Percentiles rank a stretch among this genome's conserved stretches.
Evolutionary conservation across 92 coral and sea anemone genomes (phyloP).

Genomic region (Pocillopora grandis): DNA sequence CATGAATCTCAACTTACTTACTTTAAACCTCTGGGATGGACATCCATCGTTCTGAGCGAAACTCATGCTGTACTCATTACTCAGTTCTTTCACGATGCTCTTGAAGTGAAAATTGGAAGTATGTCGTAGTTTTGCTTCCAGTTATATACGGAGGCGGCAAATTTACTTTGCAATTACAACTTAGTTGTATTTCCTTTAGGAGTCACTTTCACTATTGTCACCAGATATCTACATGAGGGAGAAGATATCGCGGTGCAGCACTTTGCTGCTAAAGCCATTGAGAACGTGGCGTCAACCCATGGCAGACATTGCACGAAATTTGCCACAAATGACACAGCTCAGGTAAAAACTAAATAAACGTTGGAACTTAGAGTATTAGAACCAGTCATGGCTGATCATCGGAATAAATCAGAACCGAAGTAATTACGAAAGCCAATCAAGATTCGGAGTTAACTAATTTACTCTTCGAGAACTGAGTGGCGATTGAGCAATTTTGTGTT

Average conservation of each 20-base stretch:
- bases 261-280: constrained; percentile 96
- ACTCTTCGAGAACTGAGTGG: too few relatives aligned
- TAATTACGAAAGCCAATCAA: too few relatives aligned
- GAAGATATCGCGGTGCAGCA: constrained; percentile 94
- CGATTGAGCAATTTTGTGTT: too few relatives aligned
- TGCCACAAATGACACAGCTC: constrained; percentile 93
- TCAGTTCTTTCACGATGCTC: too few relatives aligned
- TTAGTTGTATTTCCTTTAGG: constrained; percentile 50
- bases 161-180: not conserved
- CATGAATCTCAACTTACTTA: not conserved
- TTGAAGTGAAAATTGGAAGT: too few relatives aligned
- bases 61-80: too few relatives aligned
- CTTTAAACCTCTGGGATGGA: not conserved
- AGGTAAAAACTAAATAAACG: constrained; percentile 54
- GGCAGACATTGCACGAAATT: constrained; percentile 87
- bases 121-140: too few relatives aligned
- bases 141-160: not conserved
- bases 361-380: not conserved
- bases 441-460: too few relatives aligned
- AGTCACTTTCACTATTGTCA: constrained; percentile 89
- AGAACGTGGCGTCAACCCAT: constrained; percentile 87
- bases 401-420: too few relatives aligned
- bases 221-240: constrained; percentile 88
- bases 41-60: too few relatives aligned
- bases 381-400: too few relatives aligned